Conservation (phyloP, 53 echinoderm and acorn worm species). For the Holothuria scabra region DNA sequence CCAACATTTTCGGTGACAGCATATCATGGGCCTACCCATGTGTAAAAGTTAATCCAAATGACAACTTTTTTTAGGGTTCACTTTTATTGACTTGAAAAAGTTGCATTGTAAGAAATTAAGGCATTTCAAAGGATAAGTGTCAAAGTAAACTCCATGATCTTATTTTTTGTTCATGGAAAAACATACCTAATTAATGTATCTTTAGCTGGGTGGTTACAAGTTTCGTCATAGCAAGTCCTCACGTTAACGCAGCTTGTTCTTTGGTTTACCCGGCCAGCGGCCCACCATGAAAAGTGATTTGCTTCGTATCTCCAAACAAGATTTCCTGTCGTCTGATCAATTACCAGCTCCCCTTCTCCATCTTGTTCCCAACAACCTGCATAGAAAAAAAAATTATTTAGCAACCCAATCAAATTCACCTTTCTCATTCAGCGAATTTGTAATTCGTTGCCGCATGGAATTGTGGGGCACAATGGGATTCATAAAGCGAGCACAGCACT, state of each 20-base stretch:
- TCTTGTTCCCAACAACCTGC: conserved; percentile 59
- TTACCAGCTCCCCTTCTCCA: conserved; percentile 42
- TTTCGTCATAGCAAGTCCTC: conserved; percentile 69
- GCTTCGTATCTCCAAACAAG: conserved; percentile 79
- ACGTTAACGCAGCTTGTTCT: conserved; percentile 72
- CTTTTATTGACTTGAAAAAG: no score
- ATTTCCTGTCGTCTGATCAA: conserved; percentile 28
- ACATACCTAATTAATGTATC: conserved; percentile 68
- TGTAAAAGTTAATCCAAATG: no score
- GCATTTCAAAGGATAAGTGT: no score
- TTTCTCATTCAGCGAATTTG: no score
- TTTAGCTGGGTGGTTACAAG: conserved; percentile 55
- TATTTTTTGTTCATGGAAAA: neutral
- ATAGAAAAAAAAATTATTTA: neutral
- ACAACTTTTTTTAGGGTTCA: no score
- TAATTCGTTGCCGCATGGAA: no score
- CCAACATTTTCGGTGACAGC: no score
- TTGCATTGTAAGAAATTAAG: neutral
- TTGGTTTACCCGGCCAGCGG: conserved; percentile 64
- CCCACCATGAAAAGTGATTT: conserved; percentile 85
- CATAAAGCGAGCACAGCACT: no score
- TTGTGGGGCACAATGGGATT: no score
- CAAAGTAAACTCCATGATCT: neutral
- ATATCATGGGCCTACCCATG: no score
- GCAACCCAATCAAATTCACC: no score